Evolutionary conservation across 2,113 vertebrate genomes (phyloP).

Genomic region (Notothenia coriiceps): DNA sequence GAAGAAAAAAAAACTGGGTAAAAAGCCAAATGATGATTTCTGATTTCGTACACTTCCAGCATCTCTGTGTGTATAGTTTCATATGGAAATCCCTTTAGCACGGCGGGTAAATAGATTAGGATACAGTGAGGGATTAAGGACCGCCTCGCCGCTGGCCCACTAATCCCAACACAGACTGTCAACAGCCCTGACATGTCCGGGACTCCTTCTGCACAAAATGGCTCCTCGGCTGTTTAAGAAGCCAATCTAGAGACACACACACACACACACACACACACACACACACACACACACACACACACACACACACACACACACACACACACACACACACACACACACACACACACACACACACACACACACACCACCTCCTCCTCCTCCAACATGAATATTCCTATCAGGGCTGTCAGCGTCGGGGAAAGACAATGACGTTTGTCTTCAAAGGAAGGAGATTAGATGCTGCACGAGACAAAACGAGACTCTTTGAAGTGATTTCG

Average conservation of each 20-base stretch:
- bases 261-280: background rate
- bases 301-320: no score
- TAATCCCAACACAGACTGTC: conserved; percentile 89
- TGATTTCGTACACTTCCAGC: conserved; percentile 82
- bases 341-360: no score
- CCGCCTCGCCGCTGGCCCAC: conserved; percentile 88
- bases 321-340: no score
- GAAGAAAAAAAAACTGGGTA: conserved; percentile 45
- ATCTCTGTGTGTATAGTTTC: conserved; percentile 85
- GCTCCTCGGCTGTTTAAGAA: conserved; percentile 71
- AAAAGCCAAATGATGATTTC: conserved; percentile 61
- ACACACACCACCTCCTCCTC: background rate
- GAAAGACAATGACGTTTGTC: conserved; percentile 53
- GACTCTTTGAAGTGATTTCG: conserved; percentile 59
- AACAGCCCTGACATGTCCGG: conserved; percentile 89
- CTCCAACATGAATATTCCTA: conserved; percentile 71
- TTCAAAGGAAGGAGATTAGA: conserved; percentile 70
- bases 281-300: no score
- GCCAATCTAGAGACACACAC: conserved; percentile 47
- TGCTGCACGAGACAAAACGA: conserved; percentile 62
- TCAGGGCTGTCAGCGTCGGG: conserved; percentile 50
- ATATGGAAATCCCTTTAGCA: conserved; percentile 89
- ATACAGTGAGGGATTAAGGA: conserved; percentile 90
- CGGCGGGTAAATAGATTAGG: conserved; percentile 91
- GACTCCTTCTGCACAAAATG: conserved; percentile 85